A percentile compares a stretch with the other conserved stretches of the same genome.
phyloP scores from a whole-genome alignment of 53 echinoderm and acorn worm species.

The Paelopatides confundens region DNA sequence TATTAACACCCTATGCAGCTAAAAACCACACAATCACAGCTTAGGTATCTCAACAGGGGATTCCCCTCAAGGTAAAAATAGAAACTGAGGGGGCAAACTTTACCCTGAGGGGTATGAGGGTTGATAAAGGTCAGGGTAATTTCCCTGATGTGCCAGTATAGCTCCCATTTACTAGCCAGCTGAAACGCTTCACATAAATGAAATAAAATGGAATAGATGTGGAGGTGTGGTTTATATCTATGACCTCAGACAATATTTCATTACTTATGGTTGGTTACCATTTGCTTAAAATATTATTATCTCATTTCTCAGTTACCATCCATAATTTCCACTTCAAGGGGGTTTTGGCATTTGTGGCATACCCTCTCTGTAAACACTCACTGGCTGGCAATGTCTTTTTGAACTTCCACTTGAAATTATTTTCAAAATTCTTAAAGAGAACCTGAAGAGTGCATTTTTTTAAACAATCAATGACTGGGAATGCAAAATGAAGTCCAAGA shows the following conservation, averaged over 20 bases:
- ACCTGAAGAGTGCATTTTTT: too few relatives aligned
- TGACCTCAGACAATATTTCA: background rate
- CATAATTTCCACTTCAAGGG: too few relatives aligned
- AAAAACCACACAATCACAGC: background rate
- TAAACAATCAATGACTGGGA: too few relatives aligned
- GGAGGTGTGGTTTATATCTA: background rate
- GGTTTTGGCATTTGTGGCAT: too few relatives aligned
- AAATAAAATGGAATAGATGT: background rate
- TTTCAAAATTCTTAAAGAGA: too few relatives aligned
- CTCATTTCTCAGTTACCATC: too few relatives aligned
- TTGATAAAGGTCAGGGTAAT: constrained; percentile 8
- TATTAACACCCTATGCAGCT: background rate
- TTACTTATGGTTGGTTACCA: background rate
- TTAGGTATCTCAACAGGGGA: background rate
- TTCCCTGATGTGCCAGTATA: background rate
- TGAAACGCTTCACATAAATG: background rate
- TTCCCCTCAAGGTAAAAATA: constrained; percentile 31
- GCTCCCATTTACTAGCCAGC: background rate
- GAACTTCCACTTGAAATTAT: too few relatives aligned
- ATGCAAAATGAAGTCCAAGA: too few relatives aligned
- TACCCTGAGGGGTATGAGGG: background rate
- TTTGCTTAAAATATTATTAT: too few relatives aligned
- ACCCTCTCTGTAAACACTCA: too few relatives aligned
- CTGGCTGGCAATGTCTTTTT: too few relatives aligned
- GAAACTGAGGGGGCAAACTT: background rate